phyloP scores from a whole-genome alignment of 2,888 invertebrate genomes.

The Drosophila prostipennis region DNA sequence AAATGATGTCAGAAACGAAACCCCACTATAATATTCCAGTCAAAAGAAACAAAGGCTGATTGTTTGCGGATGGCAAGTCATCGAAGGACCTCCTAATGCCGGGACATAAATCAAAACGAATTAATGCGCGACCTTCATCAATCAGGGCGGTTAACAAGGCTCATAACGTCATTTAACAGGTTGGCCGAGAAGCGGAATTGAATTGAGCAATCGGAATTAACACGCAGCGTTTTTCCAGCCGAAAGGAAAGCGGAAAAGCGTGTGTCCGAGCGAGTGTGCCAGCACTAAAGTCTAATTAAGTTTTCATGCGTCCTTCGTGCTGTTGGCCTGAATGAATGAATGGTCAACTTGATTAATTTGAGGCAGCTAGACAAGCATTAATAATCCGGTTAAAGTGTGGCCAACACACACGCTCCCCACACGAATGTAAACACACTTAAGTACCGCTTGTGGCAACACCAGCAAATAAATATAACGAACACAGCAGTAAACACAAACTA shows the following conservation, averaged over 20 bases:
- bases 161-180: constrained; percentile 32
- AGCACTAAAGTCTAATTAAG: constrained; percentile 78
- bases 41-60: background rate
- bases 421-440: constrained; percentile 70
- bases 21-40: too few relatives aligned
- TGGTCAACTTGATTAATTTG: constrained; percentile 80
- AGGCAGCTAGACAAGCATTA: constrained; percentile 79
- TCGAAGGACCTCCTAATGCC: constrained; percentile 19
- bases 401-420: constrained; percentile 42
- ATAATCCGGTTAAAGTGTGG: constrained; percentile 79
- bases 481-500: constrained; percentile 73
- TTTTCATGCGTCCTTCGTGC: constrained; percentile 66
- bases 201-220: constrained; percentile 11
- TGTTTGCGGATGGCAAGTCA: constrained; percentile 18
- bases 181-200: constrained; percentile 16
- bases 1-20: background rate
- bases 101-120: constrained; percentile 64
- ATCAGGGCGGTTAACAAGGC: constrained; percentile 63
- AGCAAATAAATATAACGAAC: constrained; percentile 48
- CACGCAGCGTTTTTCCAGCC: constrained; percentile 5
- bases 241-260: constrained; percentile 27
- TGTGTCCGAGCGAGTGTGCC: background rate
- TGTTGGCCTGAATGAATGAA: constrained; percentile 64
- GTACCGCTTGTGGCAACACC: constrained; percentile 71
- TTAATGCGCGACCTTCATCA: constrained; percentile 60